These are phyloP conservation scores for Meghimatium bilineatum DNA, from an alignment of 2,888 invertebrate genomes.

Conservation along the genomic window DNA sequence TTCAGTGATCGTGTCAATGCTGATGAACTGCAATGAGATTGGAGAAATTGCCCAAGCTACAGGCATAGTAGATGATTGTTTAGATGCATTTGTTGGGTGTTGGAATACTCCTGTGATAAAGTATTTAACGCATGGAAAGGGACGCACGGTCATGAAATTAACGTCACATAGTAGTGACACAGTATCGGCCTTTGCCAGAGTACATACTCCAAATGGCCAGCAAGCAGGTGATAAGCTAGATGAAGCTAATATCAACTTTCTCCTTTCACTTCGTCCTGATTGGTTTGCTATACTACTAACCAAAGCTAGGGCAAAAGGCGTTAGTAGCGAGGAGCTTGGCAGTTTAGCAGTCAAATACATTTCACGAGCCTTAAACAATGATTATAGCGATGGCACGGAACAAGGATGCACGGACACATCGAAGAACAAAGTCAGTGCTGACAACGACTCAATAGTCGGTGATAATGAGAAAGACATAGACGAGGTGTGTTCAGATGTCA, in stretches of 20 bases:
- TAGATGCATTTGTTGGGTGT: conserved; percentile 71
- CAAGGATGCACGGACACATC: not conserved
- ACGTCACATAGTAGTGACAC: not conserved
- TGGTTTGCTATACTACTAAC: conserved; percentile 68
- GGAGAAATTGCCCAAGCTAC: conserved; percentile 68
- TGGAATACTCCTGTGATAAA: conserved; percentile 68
- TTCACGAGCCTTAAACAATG: conserved; percentile 54
- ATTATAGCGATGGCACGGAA: conserved; percentile 51
- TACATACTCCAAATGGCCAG: conserved; percentile 31
- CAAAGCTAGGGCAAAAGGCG: conserved; percentile 64
- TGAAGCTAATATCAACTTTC: conserved; percentile 54
- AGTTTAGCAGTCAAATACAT: conserved; percentile 63
- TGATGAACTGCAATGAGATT: conserved; percentile 65
- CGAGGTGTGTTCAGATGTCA: conserved; percentile 21
- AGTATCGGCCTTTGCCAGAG: conserved; percentile 28
- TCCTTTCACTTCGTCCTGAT: conserved; percentile 63
- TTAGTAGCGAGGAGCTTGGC: conserved; percentile 61
- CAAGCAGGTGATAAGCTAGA: conserved; percentile 62
- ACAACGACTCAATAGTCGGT: not conserved
- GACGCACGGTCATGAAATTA: not conserved
- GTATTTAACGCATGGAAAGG: conserved; percentile 30
- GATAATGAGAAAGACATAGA: conserved; percentile 53
- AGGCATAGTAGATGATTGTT: conserved; percentile 64
- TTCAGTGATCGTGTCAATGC: conserved; percentile 60
- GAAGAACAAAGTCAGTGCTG: not conserved